Base-by-base conservation (phyloP, 2,888 invertebrate genomes). In the Cacoxenus indagator region DNA sequence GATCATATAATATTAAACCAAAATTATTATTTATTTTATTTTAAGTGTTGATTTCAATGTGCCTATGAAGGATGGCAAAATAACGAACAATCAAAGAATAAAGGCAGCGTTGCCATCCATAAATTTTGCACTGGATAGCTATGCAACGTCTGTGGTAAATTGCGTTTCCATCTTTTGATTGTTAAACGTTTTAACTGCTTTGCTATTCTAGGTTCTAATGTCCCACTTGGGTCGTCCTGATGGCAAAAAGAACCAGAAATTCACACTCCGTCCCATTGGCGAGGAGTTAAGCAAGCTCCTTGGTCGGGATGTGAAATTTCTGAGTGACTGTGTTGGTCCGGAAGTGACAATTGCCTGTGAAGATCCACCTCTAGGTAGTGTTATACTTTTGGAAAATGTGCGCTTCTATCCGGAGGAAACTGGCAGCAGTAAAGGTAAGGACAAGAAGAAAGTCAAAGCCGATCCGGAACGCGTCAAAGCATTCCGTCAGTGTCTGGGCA, bases 201-300 rank as follows among this genome's bases (percentile, higher is more conserved):
- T n/a, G n/a, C 17, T 24, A 19, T 6, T 2, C 0, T 17, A 87
- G 87, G 85, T 99, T 9, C 90, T 99, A 73, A 97, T 98, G 94
- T 98, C 98, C 27, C 99, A 99, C 88, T 91, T 99, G 86, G 99
- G 99, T 19, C 92, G 99, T 65, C 99, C 99, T 1, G 97, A 99
- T 90, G 99, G 99, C 1, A 91, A 91, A 73, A 91, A 91, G 70
- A 94, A 96, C 85, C 88, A 91, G 29, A 96, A 99, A 87, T 98
- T 94, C 86, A 95, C 98, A 0, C 87, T 99, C 79, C 93, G 93
- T 80, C 98, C 99, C 1, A 97, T 99, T 0, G 96, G 95, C 3
- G 94, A 92, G 48, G 98, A 98, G 86, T 90, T 99, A 43, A 92
- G 95, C 78, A 94, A 91, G 74, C 90, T 98, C 2, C 90, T 98